A percentile compares a stretch with the other conserved stretches of the same genome.
Conservation (phyloP, 2,797 vertebrate species). For the Sebastes iracundus region DNA sequence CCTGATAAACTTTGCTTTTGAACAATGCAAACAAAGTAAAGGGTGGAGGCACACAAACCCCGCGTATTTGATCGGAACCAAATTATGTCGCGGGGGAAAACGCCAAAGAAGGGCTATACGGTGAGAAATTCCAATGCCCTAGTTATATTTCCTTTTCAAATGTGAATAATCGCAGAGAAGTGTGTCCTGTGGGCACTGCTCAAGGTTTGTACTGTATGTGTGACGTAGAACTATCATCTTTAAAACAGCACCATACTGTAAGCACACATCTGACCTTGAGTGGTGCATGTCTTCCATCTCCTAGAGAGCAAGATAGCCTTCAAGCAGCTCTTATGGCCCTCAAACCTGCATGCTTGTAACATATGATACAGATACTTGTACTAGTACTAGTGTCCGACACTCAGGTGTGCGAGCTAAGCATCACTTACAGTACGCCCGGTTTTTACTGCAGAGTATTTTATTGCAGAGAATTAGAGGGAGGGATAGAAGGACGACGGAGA, state of each 20-base stretch:
- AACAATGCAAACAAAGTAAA: constrained; percentile 49
- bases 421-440: background rate
- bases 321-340: background rate
- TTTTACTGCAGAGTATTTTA: constrained; percentile 29
- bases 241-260: background rate
- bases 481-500: background rate
- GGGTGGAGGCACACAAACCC: background rate
- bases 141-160: constrained; percentile 19
- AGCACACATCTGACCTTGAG: background rate
- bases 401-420: background rate
- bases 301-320: background rate
- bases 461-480: constrained; percentile 14
- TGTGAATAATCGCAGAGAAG: constrained; percentile 18
- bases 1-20: constrained; percentile 54
- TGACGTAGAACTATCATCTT: background rate
- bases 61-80: constrained; percentile 34
- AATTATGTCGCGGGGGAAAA: constrained; percentile 36
- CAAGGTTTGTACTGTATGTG: constrained; percentile 13
- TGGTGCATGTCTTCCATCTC: background rate
- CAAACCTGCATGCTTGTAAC: background rate
- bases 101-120: background rate
- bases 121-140: constrained; percentile 30
- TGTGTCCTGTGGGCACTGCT: constrained; percentile 10
- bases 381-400: background rate
- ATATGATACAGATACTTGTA: background rate